Evolutionary conservation across 1,140 invertebrate species (phyloP).

Genomic region (Magallana gigas): DNA sequence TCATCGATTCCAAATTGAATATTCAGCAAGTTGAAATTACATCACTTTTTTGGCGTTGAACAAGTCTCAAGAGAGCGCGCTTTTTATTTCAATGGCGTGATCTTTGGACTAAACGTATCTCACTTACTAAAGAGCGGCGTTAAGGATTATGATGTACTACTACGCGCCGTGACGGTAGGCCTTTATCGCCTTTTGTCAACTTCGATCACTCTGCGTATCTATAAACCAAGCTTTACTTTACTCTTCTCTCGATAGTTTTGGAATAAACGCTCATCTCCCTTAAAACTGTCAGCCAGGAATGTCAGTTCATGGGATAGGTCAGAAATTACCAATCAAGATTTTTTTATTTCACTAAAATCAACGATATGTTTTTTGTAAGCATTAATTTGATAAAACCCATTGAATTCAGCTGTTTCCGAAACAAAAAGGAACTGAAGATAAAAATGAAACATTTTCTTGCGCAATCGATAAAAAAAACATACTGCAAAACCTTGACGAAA

Average conservation of each 20-base stretch:
- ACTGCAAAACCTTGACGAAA: too few relatives aligned
- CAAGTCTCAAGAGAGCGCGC: background rate
- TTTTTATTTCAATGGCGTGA: slow-evolving; percentile 33
- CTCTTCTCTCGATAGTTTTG: background rate
- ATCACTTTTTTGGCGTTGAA: slow-evolving; percentile 31
- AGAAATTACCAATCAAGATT: too few relatives aligned
- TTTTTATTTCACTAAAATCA: too few relatives aligned
- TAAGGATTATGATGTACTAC: slow-evolving; percentile 9
- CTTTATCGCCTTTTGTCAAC: slow-evolving; percentile 4
- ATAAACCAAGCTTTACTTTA: slow-evolving; percentile 17
- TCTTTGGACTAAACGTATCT: slow-evolving; percentile 33
- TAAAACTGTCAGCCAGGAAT: too few relatives aligned
- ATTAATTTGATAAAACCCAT: too few relatives aligned
- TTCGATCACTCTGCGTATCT: slow-evolving; percentile 16
- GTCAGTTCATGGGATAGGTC: too few relatives aligned
- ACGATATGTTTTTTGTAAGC: too few relatives aligned
- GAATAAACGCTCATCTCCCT: background rate
- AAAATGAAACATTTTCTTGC: too few relatives aligned
- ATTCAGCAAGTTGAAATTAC: slow-evolving; percentile 34
- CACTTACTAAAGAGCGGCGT: slow-evolving; percentile 31
- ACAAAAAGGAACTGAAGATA: too few relatives aligned
- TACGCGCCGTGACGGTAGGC: background rate
- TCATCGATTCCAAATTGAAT: slow-evolving; percentile 31
- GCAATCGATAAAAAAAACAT: too few relatives aligned
- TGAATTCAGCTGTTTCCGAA: too few relatives aligned